Evolutionary conservation across 2,888 invertebrate genomes (phyloP).

Genomic region (Stenichneumon culpator): DNA sequence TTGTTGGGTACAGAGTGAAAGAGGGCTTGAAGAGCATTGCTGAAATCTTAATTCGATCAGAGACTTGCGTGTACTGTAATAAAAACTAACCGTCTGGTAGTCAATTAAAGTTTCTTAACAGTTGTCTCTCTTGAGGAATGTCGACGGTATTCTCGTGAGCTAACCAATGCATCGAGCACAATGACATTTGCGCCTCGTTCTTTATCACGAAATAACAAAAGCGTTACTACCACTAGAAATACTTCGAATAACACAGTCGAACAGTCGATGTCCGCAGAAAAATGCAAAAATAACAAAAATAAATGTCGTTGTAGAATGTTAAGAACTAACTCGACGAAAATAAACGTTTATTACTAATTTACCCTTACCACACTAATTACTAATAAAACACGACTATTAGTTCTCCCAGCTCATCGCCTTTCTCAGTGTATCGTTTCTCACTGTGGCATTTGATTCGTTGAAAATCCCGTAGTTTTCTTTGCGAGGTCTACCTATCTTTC

Average conservation of each 20-base stretch:
- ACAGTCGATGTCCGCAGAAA: neutral
- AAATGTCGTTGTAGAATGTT: no score
- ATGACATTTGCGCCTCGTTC: slow-evolving; percentile 39
- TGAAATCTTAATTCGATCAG: slow-evolving; percentile 3
- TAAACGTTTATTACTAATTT: no score
- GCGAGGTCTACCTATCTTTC: neutral
- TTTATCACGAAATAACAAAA: slow-evolving; percentile 7
- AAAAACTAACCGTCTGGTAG: neutral
- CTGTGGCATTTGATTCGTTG: slow-evolving; percentile 17
- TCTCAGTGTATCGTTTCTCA: no score
- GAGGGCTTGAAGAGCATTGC: neutral
- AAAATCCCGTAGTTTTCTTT: slow-evolving; percentile 3
- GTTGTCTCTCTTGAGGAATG: neutral
- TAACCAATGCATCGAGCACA: slow-evolving; percentile 18
- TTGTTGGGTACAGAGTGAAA: neutral
- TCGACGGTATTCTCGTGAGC: neutral
- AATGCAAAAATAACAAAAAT: no score
- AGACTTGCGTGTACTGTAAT: neutral
- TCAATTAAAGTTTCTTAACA: slow-evolving; percentile 8
- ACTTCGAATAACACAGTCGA: neutral
- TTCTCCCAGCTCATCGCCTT: no score
- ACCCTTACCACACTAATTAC: no score
- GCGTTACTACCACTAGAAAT: neutral
- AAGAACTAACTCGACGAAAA: no score
- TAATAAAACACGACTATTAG: no score